Evolutionary conservation across 2,888 invertebrate genomes (phyloP).

Genomic region (Pachliopta kotzebuea): DNA sequence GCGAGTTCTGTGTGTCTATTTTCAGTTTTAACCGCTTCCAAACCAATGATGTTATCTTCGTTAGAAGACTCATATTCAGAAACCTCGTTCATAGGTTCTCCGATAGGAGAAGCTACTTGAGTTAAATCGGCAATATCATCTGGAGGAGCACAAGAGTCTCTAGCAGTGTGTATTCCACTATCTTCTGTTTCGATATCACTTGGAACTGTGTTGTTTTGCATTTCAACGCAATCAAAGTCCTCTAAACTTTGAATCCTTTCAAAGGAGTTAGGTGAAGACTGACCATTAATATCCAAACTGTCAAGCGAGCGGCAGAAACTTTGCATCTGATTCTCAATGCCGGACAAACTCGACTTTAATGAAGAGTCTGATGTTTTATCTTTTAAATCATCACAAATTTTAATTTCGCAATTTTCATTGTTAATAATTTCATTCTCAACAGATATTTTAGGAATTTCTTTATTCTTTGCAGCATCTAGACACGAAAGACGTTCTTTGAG

Average conservation of each 20-base stretch:
- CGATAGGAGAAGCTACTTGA: constrained; percentile 71
- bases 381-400: constrained; percentile 47
- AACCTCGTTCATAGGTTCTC: constrained; percentile 65
- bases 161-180: constrained; percentile 89
- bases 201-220: constrained; percentile 78
- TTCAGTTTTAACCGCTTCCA: constrained; percentile 56
- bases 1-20: constrained; percentile 46
- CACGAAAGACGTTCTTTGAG: constrained; percentile 76
- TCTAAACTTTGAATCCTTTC: constrained; percentile 84
- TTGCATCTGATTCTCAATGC: constrained; percentile 79
- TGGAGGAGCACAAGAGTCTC: constrained; percentile 88
- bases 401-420: constrained; percentile 49
- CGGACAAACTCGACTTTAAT: constrained; percentile 63
- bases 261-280: constrained; percentile 76
- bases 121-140: constrained; percentile 85
- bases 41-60: constrained; percentile 56
- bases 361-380: constrained; percentile 56
- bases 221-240: constrained; percentile 82
- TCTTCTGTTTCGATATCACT: constrained; percentile 87
- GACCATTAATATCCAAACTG: constrained; percentile 82
- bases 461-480: constrained; percentile 74
- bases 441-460: constrained; percentile 70
- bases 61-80: constrained; percentile 74
- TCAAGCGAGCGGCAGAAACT: constrained; percentile 83
- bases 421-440: constrained; percentile 57